These are phyloP conservation scores for Ischnura elegans DNA, from an alignment of 2,888 invertebrate species.

Conservation along the genomic window DNA sequence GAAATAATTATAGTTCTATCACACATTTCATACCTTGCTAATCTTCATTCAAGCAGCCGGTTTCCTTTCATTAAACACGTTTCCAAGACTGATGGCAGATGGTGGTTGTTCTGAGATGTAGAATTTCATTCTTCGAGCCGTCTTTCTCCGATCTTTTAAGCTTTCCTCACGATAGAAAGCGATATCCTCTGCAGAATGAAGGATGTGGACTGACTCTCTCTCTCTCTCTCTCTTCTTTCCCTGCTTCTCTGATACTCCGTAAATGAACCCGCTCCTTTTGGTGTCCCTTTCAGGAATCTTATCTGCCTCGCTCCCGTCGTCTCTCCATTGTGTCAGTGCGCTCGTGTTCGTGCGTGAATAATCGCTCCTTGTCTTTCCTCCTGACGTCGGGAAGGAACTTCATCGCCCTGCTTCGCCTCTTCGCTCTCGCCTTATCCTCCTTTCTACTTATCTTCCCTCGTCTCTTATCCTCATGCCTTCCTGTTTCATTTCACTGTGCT, in stretches of 20 bases:
- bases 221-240: not conserved
- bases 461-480: not conserved
- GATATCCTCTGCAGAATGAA: too few relatives aligned
- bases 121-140: too few relatives aligned
- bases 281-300: not conserved
- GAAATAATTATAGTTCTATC: too few relatives aligned
- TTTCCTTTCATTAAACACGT: too few relatives aligned
- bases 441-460: not conserved
- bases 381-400: not conserved
- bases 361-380: not conserved
- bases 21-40: too few relatives aligned
- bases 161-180: too few relatives aligned
- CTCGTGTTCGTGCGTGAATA: too few relatives aligned
- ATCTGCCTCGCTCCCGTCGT: not conserved
- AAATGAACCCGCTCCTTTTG: not conserved
- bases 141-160: too few relatives aligned
- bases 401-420: not conserved
- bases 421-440: not conserved
- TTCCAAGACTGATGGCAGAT: too few relatives aligned
- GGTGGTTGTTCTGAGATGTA: too few relatives aligned
- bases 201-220: too few relatives aligned
- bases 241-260: not conserved
- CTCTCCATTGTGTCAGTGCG: not conserved
- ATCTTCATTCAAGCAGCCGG: too few relatives aligned
- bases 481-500: not conserved